phyloP scores from a whole-genome alignment of 2,113 vertebrate genomes.

The Dasyprocta punctata region DNA sequence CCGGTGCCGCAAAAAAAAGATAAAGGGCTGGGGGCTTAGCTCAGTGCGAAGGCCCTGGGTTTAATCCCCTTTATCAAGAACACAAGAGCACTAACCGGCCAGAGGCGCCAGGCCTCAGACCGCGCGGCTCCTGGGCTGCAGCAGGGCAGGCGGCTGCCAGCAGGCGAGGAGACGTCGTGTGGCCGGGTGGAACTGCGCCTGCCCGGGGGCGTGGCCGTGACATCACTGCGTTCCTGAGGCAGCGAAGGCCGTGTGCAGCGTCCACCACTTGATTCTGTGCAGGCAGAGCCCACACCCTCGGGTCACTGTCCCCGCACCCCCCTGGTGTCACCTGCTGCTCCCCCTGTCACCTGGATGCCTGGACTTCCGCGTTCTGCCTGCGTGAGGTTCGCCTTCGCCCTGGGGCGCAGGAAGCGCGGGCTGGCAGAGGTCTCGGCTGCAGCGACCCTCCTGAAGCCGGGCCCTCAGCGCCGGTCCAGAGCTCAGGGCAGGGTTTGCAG shows the following conservation, averaged over 20 bases:
- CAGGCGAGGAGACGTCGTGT: background rate
- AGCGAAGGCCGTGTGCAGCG: rapidly evolving
- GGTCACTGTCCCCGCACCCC: background rate
- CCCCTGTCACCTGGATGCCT: background rate
- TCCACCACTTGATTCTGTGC: background rate
- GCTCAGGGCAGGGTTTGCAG: background rate
- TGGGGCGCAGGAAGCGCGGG: background rate
- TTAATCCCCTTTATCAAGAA: background rate
- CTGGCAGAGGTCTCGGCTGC: background rate
- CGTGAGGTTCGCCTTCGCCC: background rate
- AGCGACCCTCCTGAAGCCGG: background rate
- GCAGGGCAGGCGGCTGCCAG: background rate
- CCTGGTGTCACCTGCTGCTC: too few relatives aligned
- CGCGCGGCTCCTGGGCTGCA: background rate
- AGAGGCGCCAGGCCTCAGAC: background rate
- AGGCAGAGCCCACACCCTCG: background rate
- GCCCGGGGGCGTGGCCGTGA: rapidly evolving
- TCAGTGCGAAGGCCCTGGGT: background rate
- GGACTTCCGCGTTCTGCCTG: background rate
- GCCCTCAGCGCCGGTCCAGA: background rate
- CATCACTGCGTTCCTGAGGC: background rate
- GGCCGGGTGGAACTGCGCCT: background rate
- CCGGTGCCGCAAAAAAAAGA: too few relatives aligned
- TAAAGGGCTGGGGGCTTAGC: background rate
- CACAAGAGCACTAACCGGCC: background rate